Conservation (phyloP, 2,113 vertebrate genomes). For the Pelecanoides urinatrix region DNA sequence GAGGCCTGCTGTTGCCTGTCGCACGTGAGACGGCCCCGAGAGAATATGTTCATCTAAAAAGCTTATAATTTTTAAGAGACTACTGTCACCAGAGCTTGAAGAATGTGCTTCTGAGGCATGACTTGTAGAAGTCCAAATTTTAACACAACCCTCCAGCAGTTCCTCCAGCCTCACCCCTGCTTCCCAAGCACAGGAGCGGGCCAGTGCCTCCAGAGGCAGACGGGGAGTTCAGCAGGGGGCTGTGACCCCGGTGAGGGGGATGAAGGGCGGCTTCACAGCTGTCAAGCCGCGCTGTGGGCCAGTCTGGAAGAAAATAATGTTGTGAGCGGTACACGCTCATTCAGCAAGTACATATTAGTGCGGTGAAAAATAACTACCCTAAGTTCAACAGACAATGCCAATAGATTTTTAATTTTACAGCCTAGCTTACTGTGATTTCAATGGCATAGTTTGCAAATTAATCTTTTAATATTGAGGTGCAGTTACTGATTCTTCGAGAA, state of each 20-base stretch:
- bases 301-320: not conserved
- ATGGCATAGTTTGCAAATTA: not conserved
- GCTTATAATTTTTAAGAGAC: not conserved
- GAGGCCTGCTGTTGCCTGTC: not conserved
- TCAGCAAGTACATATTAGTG: not conserved
- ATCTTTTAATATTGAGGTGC: not conserved
- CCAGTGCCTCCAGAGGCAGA: not conserved
- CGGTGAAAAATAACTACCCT: not conserved
- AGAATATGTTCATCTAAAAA: not conserved
- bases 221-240: fast-evolving
- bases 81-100: not conserved
- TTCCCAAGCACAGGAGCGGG: not conserved
- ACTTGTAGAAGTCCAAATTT: not conserved
- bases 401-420: not conserved
- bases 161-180: not conserved
- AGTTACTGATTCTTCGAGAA: not conserved
- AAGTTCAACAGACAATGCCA: not conserved
- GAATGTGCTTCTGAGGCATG: not conserved
- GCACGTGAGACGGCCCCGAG: not conserved
- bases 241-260: not conserved
- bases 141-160: not conserved
- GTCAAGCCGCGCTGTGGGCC: not conserved
- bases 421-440: not conserved
- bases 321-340: not conserved
- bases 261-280: fast-evolving